A percentile compares a stretch with the other conserved stretches of the same genome.
phyloP scores from a whole-genome alignment of 2,113 vertebrate genomes.

The Larimichthys polyactis region DNA sequence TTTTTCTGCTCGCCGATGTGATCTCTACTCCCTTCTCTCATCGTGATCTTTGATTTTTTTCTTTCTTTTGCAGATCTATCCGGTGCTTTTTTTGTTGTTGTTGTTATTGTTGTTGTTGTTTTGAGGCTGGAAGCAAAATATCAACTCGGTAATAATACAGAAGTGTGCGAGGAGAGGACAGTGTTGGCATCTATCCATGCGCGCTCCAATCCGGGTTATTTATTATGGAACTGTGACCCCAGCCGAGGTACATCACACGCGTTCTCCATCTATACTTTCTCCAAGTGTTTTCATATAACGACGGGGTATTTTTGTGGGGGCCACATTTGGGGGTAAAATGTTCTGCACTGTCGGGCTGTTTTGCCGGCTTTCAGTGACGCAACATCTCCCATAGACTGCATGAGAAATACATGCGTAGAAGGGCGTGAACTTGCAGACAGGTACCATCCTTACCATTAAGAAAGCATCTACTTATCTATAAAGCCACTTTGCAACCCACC shows the following conservation, averaged over 20 bases:
- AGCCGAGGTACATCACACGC: slow-evolving; percentile 42
- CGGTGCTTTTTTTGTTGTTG: not conserved
- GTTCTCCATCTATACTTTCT: slow-evolving; percentile 26
- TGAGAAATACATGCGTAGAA: slow-evolving; percentile 71
- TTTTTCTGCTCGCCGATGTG: slow-evolving; percentile 8
- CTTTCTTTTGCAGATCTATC: not conserved
- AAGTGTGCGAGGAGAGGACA: slow-evolving; percentile 64
- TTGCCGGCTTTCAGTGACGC: slow-evolving; percentile 72
- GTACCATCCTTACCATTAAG: slow-evolving; percentile 46
- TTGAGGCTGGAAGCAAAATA: slow-evolving; percentile 18
- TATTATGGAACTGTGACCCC: slow-evolving; percentile 59
- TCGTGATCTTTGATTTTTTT: not conserved
- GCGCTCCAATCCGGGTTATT: slow-evolving; percentile 56
- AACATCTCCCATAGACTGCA: slow-evolving; percentile 67
- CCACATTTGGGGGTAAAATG: not conserved
- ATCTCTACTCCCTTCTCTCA: slow-evolving; percentile 12
- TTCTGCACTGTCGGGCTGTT: slow-evolving; percentile 24
- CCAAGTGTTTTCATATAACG: slow-evolving; percentile 1
- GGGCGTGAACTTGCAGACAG: slow-evolving; percentile 80
- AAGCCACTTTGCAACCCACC: slow-evolving; percentile 6
- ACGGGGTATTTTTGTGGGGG: not conserved
- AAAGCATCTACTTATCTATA: slow-evolving; percentile 38
- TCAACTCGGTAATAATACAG: slow-evolving; percentile 57
- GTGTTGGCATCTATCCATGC: slow-evolving; percentile 70
- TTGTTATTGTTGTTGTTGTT: not conserved